Percentiles rank a stretch among this genome's conserved stretches.
Evolutionary conservation across 2,113 vertebrate genomes (phyloP).

Genomic region (Pelecanoides urinatrix): DNA sequence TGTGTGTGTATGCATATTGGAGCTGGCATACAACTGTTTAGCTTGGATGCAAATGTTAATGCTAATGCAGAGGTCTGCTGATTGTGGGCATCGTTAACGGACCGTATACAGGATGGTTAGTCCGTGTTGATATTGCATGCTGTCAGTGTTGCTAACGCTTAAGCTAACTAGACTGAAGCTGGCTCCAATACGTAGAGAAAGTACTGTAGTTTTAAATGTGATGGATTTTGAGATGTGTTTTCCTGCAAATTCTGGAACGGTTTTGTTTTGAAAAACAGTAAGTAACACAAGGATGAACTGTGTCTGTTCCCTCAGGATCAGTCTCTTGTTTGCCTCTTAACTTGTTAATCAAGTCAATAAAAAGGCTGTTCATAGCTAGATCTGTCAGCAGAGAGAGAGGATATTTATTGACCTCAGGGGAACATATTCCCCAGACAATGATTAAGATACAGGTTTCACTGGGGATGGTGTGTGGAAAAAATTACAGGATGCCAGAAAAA

Average conservation of each 20-base stretch:
- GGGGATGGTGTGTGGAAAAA: neutral
- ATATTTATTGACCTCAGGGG: neutral
- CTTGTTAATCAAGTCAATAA: neutral
- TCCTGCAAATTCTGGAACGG: neutral
- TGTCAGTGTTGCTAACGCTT: neutral
- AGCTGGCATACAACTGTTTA: neutral
- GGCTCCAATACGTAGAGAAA: neutral
- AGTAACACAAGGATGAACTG: neutral
- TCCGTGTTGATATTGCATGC: rapidly evolving
- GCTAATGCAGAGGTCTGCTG: neutral
- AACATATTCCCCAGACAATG: neutral
- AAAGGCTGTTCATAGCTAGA: neutral
- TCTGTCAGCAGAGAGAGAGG: neutral
- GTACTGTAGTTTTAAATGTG: neutral
- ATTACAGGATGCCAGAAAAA: neutral
- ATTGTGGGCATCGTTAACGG: rapidly evolving
- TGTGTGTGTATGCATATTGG: neutral
- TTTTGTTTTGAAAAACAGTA: neutral
- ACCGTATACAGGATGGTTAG: neutral
- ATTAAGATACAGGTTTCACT: neutral
- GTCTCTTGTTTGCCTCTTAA: neutral
- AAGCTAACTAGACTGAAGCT: neutral
- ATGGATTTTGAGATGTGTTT: neutral
- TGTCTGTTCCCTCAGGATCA: neutral
- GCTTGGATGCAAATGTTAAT: neutral